A percentile compares a stretch with the other conserved stretches of the same genome.
phyloP scores from a whole-genome alignment of 1,140 invertebrate species.

The Drosophila teissieri region DNA sequence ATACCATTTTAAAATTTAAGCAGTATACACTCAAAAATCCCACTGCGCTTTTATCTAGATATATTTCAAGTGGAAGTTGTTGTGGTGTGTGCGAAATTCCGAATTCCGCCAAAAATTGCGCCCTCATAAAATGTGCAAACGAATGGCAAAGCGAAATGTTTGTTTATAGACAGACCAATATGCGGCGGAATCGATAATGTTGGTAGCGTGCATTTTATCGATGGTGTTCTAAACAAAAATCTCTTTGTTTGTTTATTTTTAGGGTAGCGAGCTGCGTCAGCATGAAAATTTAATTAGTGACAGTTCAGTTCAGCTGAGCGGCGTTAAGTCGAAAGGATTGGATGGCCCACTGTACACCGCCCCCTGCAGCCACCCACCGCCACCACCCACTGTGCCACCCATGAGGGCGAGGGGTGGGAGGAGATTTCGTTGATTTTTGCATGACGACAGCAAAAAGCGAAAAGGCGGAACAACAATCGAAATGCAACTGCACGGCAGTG shows the following conservation, averaged over 20 bases:
- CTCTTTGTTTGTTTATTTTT: constrained; percentile 75
- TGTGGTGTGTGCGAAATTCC: constrained; percentile 14
- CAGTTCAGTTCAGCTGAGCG: constrained; percentile 55
- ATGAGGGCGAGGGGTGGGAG: background rate
- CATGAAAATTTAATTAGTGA: constrained; percentile 79
- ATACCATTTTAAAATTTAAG: too few species aligned
- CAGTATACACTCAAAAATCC: too few species aligned
- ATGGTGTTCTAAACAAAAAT: constrained; percentile 54
- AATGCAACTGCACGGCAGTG: constrained; percentile 19
- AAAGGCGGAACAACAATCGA: constrained; percentile 50
- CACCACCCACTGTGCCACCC: constrained; percentile 23
- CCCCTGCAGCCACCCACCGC: constrained; percentile 2
- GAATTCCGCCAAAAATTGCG: constrained; percentile 20
- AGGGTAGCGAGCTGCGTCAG: constrained; percentile 69
- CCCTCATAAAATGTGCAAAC: constrained; percentile 33
- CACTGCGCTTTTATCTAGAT: background rate
- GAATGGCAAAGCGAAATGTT: constrained; percentile 24
- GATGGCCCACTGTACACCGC: background rate
- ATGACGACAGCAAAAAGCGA: constrained; percentile 71
- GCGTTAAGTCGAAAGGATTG: constrained; percentile 3
- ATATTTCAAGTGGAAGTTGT: background rate
- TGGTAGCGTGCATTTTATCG: constrained; percentile 21
- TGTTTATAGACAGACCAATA: constrained; percentile 29
- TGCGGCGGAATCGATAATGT: constrained; percentile 36
- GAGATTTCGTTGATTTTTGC: constrained; percentile 58